Conservation (phyloP, 1,140 invertebrate genomes). For the Euschistus heros region DNA sequence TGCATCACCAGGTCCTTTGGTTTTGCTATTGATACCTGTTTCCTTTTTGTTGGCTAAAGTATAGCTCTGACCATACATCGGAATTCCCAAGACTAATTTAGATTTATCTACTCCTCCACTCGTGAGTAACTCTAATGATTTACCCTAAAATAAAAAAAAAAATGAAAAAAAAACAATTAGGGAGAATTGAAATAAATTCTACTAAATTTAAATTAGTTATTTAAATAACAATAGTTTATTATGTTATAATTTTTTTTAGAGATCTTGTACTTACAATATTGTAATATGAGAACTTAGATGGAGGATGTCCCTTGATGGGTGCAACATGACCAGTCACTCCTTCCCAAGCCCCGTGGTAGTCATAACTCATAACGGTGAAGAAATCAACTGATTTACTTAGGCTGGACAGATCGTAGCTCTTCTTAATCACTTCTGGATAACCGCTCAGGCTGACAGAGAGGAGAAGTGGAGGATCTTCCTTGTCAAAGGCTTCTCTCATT, state of each 20-base stretch:
- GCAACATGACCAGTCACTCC: conserved; percentile 67
- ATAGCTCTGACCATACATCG: conserved; percentile 82
- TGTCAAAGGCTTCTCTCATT: conserved; percentile 61
- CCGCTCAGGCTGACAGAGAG: conserved; percentile 78
- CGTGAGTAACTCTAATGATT: conserved; percentile 60
- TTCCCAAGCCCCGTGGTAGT: conserved; percentile 83
- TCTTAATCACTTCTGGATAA: conserved; percentile 77
- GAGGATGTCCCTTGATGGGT: conserved; percentile 52
- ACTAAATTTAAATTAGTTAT: neutral
- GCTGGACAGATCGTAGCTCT: conserved; percentile 63
- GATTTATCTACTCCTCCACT: conserved; percentile 59
- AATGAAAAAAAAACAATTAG: neutral
- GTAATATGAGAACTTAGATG: conserved; percentile 59
- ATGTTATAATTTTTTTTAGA: neutral
- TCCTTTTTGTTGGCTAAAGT: conserved; percentile 47
- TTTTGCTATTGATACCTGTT: conserved; percentile 39
- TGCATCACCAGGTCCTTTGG: conserved; percentile 58
- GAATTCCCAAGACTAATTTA: conserved; percentile 75
- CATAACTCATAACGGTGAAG: conserved; percentile 79
- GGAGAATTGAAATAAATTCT: neutral
- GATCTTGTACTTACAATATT: conserved; percentile 52
- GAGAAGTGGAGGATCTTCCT: conserved; percentile 50
- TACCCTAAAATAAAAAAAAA: conserved; percentile 47
- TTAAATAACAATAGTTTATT: neutral
- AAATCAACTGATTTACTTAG: conserved; percentile 65